Evolutionary conservation across 2,888 invertebrate species (phyloP).

Genomic region (Fabriciana adippe): DNA sequence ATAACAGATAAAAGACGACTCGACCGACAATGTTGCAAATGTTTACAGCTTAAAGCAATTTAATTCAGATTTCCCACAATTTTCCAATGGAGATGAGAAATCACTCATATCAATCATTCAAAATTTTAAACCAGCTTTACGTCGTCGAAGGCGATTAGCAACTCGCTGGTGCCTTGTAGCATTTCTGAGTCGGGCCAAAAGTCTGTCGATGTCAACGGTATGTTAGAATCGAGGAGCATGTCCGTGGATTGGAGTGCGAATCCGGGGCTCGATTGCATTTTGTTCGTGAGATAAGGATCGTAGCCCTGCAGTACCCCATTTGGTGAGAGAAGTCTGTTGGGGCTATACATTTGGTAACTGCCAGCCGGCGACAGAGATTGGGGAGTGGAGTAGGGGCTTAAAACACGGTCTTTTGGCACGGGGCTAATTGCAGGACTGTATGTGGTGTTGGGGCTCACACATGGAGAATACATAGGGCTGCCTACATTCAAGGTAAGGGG

Average conservation of each 20-base stretch:
- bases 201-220: conserved; percentile 57
- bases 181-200: conserved; percentile 71
- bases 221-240: conserved; percentile 59
- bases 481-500: conserved; percentile 66
- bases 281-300: conserved; percentile 70
- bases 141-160: conserved; percentile 71
- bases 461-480: conserved; percentile 68
- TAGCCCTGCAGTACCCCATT: conserved; percentile 58
- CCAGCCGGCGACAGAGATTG: conserved; percentile 68
- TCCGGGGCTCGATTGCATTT: conserved; percentile 70
- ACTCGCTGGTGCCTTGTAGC: conserved; percentile 62
- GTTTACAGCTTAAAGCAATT: neutral
- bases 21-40: conserved; percentile 40
- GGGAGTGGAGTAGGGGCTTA: conserved; percentile 69
- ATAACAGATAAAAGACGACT: conserved; percentile 21
- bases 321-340: conserved; percentile 60
- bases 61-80: conserved; percentile 33
- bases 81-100: conserved; percentile 41
- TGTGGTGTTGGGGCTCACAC: conserved; percentile 62
- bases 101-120: conserved; percentile 34
- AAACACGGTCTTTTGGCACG: conserved; percentile 58
- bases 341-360: conserved; percentile 63
- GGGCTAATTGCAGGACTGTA: conserved; percentile 72
- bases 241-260: conserved; percentile 57
- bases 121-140: conserved; percentile 62